Base-by-base conservation (phyloP, 2,888 invertebrate species). In the Gari tellinella region DNA sequence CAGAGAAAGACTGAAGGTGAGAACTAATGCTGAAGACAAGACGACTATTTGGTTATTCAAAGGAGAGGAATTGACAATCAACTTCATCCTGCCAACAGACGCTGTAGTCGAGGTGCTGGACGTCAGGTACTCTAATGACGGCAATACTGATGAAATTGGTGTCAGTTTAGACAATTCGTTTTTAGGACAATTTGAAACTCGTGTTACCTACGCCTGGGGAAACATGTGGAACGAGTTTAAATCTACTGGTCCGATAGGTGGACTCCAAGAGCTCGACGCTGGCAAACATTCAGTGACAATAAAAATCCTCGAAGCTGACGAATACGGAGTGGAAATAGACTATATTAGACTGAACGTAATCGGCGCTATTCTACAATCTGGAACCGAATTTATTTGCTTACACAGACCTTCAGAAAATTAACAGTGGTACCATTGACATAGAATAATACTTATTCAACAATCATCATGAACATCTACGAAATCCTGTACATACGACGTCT, bases 61-160 rank as follows among this genome's bases (percentile, higher is more conserved):
- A 52, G 66, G 65, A 15, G 81, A 82, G 49, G 56, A 72, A 37
- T 56, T 82, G 19, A 69, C 60, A 12, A 77, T 79, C 15, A 56
- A 70, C 19, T 82, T 82, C 40, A 52, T 68, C 12, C 57, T 77
- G 0, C 45, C 65, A 10, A 56, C 52, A 1, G 46, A 58, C n/a
- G 69, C 72, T 0, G 26, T 57, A 14, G 65, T 82, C 23, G 70
- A 73, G 10, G 58, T 82, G 2, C 21, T 72, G 0, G 76, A 77
- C 49, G 69, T 82, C 7, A 56, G 67, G 4, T 82, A 79, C 43
- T 76, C 81, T 0, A 82, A 82, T 48, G 81, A 82, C 55, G 81
- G 81, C 31, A 66, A 64, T 14, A 51, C 37, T n/a, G 81, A 82
- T 37, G 17, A 23, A 10, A 58, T 82, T 23, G 41, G 46, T 1